Evolutionary conservation across 2,888 invertebrate species (phyloP).

Genomic region (Trachelus troglodyta): DNA sequence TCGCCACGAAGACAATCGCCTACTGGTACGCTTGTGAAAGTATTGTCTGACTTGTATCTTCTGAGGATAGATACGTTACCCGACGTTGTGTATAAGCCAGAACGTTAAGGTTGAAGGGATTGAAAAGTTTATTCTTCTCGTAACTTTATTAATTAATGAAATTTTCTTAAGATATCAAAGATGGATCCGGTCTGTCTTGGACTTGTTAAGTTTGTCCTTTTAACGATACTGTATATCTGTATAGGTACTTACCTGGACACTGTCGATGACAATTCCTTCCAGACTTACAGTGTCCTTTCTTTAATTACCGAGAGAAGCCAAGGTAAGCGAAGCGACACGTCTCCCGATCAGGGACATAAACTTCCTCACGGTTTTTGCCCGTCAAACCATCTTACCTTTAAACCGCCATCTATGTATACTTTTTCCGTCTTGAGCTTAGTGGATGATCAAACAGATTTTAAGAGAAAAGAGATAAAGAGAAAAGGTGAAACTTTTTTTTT

Average conservation of each 20-base stretch:
- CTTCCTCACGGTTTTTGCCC: slow-evolving; percentile 16
- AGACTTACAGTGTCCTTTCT: slow-evolving; percentile 6
- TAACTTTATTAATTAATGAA: neutral
- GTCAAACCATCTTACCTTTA: slow-evolving; percentile 3
- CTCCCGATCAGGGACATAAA: slow-evolving; percentile 6
- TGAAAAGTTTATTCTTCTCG: neutral
- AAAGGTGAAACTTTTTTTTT: neutral
- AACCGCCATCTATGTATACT: neutral
- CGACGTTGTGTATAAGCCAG: neutral
- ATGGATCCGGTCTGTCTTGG: neutral
- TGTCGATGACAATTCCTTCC: neutral
- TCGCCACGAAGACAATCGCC: slow-evolving; percentile 35
- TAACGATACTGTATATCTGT: neutral
- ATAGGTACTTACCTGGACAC: neutral
- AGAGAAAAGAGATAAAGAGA: neutral
- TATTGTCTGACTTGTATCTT: slow-evolving; percentile 24
- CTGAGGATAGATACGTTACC: neutral
- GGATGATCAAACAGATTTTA: neutral
- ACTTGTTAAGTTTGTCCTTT: neutral
- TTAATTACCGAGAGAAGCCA: slow-evolving; percentile 20
- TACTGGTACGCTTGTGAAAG: slow-evolving; percentile 17
- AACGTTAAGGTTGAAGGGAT: neutral
- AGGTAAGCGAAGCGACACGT: slow-evolving; percentile 22
- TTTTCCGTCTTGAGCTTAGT: neutral
- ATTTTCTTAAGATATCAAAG: neutral